Evolutionary conservation across 2,888 invertebrate species (phyloP).

Genomic region (Acanthosepion pharaonis): DNA sequence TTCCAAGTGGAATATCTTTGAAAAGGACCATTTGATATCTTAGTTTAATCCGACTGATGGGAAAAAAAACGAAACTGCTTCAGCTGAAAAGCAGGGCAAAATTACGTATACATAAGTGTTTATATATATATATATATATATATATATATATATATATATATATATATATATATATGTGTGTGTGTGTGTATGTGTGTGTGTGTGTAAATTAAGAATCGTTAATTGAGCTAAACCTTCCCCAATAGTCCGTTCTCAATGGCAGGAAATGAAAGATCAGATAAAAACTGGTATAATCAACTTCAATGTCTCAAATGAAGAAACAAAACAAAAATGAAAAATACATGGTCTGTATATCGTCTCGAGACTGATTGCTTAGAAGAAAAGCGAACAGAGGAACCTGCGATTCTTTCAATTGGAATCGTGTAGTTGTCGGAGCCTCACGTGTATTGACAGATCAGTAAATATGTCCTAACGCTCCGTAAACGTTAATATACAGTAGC

Average conservation of each 20-base stretch:
- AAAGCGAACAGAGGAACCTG: not conserved
- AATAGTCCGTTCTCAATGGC: not conserved
- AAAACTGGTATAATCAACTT: not conserved
- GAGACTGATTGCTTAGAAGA: not conserved
- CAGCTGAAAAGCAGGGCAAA: no score
- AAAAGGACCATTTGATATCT: no score
- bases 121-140: no score
- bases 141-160: no score
- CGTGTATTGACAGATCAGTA: not conserved
- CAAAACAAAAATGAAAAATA: not conserved
- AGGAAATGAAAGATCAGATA: conserved; percentile 14
- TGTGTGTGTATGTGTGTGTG: not conserved
- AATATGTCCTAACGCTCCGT: not conserved
- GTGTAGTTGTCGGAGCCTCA: not conserved
- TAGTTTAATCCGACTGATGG: no score
- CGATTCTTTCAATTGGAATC: not conserved
- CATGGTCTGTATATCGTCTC: not conserved
- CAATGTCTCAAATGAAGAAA: not conserved
- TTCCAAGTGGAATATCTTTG: no score
- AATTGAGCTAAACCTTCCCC: not conserved
- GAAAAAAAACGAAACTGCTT: no score
- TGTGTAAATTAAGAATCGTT: not conserved
- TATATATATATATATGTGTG: not conserved
- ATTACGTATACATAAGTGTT: no score
- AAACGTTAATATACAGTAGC: not conserved